phyloP scores from a whole-genome alignment of 1,140 invertebrate genomes.

The Cherax quadricarinatus region DNA sequence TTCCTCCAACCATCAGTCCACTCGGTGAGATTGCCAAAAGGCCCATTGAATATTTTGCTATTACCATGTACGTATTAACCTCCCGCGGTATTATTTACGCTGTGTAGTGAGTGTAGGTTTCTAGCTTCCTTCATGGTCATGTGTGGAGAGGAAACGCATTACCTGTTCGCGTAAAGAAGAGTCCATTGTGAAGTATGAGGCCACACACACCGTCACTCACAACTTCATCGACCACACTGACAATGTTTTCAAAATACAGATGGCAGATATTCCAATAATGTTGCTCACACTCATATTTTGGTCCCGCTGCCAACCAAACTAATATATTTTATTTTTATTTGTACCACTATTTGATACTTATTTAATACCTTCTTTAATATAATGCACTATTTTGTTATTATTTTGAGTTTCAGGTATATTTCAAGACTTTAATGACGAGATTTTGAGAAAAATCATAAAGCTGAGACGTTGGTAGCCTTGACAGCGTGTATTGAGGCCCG shows the following conservation, averaged over 20 bases:
- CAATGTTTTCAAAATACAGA: slow-evolving; percentile 58
- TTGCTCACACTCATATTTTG: neutral
- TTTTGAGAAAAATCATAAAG: neutral
- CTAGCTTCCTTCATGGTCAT: neutral
- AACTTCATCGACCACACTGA: slow-evolving; percentile 59
- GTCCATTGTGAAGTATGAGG: slow-evolving; percentile 29
- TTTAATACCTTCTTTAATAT: neutral
- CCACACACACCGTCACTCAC: slow-evolving; percentile 41
- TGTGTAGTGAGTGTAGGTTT: neutral
- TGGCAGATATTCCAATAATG: slow-evolving; percentile 60
- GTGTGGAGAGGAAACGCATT: slow-evolving; percentile 15
- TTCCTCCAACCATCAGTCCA: slow-evolving; percentile 17
- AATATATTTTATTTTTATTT: neutral
- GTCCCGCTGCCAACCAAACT: slow-evolving; percentile 15
- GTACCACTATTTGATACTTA: neutral
- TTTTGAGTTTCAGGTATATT: neutral
- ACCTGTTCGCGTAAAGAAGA: slow-evolving; percentile 57
- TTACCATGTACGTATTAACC: neutral
- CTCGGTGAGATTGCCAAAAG: slow-evolving; percentile 31
- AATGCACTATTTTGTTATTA: neutral
- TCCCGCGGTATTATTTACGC: neutral
- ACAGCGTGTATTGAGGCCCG: neutral
- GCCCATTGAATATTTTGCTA: slow-evolving; percentile 3
- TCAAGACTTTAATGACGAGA: neutral
- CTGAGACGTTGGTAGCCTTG: slow-evolving; percentile 20